Conservation (phyloP, 64 coral and sea anemone species). For the Porites australiensis region DNA sequence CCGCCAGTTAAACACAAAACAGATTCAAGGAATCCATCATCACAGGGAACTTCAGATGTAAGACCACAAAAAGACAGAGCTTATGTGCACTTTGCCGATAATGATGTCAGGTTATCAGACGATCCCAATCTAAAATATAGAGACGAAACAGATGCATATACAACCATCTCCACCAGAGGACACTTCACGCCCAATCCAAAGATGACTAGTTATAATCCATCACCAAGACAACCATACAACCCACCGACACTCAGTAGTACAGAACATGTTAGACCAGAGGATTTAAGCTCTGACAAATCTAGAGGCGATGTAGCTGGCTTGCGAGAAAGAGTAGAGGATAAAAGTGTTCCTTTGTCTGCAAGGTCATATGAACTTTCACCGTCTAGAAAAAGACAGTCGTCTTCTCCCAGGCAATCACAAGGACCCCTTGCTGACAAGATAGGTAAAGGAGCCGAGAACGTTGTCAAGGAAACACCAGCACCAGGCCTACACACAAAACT, state of each 20-base stretch:
- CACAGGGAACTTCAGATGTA: neutral
- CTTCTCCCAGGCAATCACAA: conserved; percentile 72
- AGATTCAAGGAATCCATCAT: conserved; percentile 16
- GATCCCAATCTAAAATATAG: conserved; percentile 82
- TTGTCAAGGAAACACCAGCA: neutral
- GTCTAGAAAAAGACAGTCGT: conserved; percentile 27
- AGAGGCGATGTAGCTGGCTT: neutral
- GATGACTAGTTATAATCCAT: neutral
- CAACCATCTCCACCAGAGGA: conserved; percentile 77
- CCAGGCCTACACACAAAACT: neutral
- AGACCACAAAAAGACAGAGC: conserved; percentile 77
- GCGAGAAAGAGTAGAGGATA: neutral
- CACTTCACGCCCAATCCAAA: conserved; percentile 92
- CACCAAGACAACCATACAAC: neutral
- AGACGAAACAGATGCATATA: conserved; percentile 77
- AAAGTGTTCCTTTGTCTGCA: conserved; percentile 1
- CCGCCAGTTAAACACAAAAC: conserved; percentile 49
- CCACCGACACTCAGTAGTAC: neutral
- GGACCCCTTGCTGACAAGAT: conserved; percentile 69
- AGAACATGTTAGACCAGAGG: neutral
- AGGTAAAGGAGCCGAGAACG: conserved; percentile 16
- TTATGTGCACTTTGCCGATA: conserved; percentile 84
- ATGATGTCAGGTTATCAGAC: conserved; percentile 14
- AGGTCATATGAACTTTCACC: conserved; percentile 76
- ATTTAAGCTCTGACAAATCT: conserved; percentile 3